phyloP scores from a whole-genome alignment of 2,888 invertebrate genomes.

The Melipona beecheii region DNA sequence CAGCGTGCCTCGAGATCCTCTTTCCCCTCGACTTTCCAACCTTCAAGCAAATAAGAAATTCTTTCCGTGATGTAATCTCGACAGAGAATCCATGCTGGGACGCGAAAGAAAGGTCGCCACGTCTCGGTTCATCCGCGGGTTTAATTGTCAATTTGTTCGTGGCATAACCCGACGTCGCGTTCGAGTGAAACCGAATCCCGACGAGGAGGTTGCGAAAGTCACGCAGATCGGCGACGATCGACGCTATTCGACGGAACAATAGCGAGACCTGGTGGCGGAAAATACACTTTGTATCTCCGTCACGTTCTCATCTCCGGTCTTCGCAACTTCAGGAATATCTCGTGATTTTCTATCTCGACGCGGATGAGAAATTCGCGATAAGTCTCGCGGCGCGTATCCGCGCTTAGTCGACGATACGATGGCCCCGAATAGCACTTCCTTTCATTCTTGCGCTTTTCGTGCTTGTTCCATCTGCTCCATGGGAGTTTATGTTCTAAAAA shows the following conservation, averaged over 20 bases:
- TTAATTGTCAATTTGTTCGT: conserved; percentile 31
- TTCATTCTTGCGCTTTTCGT: not conserved
- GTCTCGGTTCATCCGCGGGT: conserved; percentile 15
- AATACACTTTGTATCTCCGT: conserved; percentile 14
- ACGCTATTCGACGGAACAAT: conserved; percentile 10
- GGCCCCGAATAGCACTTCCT: not conserved
- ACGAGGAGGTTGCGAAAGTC: conserved; percentile 12
- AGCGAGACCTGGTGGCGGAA: not conserved
- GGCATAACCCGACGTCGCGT: not conserved
- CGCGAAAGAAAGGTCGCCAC: not conserved
- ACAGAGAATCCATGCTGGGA: too few relatives aligned
- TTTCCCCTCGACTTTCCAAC: too few relatives aligned
- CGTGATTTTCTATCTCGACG: conserved; percentile 45
- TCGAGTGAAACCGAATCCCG: conserved; percentile 39
- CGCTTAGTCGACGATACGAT: conserved; percentile 11
- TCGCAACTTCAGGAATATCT: conserved; percentile 51
- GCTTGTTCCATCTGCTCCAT: not conserved
- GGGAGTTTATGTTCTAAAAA: conserved; percentile 21
- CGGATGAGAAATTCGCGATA: conserved; percentile 45
- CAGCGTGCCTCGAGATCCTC: too few relatives aligned
- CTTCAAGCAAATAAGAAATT: too few relatives aligned
- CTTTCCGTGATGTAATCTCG: too few relatives aligned
- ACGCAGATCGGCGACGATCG: conserved; percentile 51
- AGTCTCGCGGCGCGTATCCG: conserved; percentile 24
- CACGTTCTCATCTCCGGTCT: conserved; percentile 4